A percentile compares a stretch with the other conserved stretches of the same genome.
Evolutionary conservation across 2,888 invertebrate genomes (phyloP).

Genomic region (Dryococelus australis): DNA sequence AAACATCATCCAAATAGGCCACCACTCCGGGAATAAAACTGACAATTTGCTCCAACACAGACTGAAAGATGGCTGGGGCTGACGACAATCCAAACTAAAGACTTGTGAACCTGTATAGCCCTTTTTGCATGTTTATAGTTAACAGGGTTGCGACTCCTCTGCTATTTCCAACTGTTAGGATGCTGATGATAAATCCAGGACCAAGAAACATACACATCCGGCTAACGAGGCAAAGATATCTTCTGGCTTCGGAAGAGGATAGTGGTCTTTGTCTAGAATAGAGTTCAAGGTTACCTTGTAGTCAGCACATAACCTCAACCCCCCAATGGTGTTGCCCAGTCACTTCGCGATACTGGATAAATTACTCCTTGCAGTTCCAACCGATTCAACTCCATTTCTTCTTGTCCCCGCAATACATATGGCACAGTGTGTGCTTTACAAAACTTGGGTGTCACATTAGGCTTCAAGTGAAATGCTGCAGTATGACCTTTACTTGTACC

Average conservation of each 20-base stretch:
- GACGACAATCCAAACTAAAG: too few relatives aligned
- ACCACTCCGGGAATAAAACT: too few relatives aligned
- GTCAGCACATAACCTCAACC: background rate
- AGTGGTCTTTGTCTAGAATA: background rate
- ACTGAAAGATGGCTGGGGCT: too few relatives aligned
- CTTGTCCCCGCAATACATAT: background rate
- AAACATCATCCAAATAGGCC: too few relatives aligned
- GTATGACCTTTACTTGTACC: background rate
- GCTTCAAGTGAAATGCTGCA: background rate
- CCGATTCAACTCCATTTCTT: background rate
- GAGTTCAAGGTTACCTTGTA: background rate
- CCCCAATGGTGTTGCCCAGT: background rate
- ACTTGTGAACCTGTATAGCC: too few relatives aligned
- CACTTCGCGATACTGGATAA: too few relatives aligned
- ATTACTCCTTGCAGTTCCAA: background rate
- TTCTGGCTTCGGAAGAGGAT: background rate
- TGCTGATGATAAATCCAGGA: background rate
- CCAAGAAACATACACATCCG: background rate
- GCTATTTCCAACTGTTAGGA: background rate
- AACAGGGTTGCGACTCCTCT: background rate
- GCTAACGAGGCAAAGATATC: background rate
- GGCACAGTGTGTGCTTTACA: background rate
- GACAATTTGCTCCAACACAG: too few relatives aligned
- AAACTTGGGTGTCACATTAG: background rate
- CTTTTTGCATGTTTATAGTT: background rate